Percentiles rank a stretch among this genome's conserved stretches.
Evolutionary conservation across 1,140 invertebrate genomes (phyloP).

Genomic region (Pinna nobilis): DNA sequence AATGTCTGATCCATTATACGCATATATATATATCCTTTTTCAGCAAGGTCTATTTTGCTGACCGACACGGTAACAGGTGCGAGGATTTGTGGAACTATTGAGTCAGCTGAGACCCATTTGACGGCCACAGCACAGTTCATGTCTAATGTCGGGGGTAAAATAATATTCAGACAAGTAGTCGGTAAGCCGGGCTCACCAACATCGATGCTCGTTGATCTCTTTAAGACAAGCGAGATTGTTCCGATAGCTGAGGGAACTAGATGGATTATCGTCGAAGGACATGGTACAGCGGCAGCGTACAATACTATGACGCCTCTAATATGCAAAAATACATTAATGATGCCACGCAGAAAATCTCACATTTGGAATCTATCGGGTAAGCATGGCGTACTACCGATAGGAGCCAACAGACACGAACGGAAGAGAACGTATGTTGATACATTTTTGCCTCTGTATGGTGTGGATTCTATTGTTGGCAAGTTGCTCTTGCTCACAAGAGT

Average conservation of each 20-base stretch:
- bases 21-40: constrained; percentile 14
- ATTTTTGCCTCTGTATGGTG: constrained; percentile 47
- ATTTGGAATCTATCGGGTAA: constrained; percentile 62
- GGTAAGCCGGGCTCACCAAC: constrained; percentile 77
- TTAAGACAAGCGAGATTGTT: constrained; percentile 48
- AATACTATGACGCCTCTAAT: constrained; percentile 29
- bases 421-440: constrained; percentile 76
- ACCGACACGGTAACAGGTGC: background rate
- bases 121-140: constrained; percentile 89
- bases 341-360: constrained; percentile 30
- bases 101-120: constrained; percentile 77
- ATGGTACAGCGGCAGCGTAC: constrained; percentile 21
- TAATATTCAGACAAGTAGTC: constrained; percentile 82
- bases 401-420: constrained; percentile 36
- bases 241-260: background rate
- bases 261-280: constrained; percentile 43
- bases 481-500: constrained; percentile 71
- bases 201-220: constrained; percentile 84
- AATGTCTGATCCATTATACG: no score
- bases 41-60: constrained; percentile 41
- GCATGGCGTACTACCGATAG: constrained; percentile 24
- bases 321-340: constrained; percentile 57
- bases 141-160: constrained; percentile 83
- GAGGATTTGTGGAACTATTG: constrained; percentile 54
- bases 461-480: constrained; percentile 71